Evolutionary conservation across 2,888 invertebrate genomes (phyloP).

Genomic region (Cetonia aurata): DNA sequence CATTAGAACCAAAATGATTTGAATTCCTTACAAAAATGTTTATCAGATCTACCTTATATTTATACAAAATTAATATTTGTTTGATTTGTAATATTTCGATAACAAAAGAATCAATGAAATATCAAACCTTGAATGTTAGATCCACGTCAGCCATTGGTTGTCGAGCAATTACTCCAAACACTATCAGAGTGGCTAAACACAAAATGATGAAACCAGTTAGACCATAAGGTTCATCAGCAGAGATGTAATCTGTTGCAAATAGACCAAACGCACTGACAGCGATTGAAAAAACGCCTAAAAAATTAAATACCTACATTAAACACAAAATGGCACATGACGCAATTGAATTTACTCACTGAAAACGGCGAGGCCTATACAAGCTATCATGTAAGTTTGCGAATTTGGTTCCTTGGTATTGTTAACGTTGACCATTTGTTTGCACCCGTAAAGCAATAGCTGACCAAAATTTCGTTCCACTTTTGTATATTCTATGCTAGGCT

Average conservation of each 20-base stretch:
- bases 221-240: constrained; percentile 63
- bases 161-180: constrained; percentile 74
- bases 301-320: no score
- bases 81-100: constrained; percentile 9
- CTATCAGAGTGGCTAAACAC: constrained; percentile 66
- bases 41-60: no score
- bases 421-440: constrained; percentile 77
- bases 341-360: constrained; percentile 68
- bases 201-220: constrained; percentile 62
- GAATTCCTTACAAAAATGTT: no score
- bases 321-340: neutral
- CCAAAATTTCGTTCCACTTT: constrained; percentile 31
- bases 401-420: constrained; percentile 78
- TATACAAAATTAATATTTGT: no score
- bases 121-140: constrained; percentile 77
- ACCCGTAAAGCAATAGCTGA: constrained; percentile 50
- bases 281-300: constrained; percentile 71
- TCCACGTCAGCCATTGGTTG: constrained; percentile 76
- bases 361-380: constrained; percentile 72
- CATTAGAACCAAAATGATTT: no score
- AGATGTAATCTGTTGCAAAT: constrained; percentile 58
- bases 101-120: neutral
- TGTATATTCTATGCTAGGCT: constrained; percentile 34
- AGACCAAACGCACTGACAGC: constrained; percentile 69
- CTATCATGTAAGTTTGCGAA: constrained; percentile 73